Conservation (phyloP, 64 coral and sea anemone species). For the Trachythela sp. region DNA sequence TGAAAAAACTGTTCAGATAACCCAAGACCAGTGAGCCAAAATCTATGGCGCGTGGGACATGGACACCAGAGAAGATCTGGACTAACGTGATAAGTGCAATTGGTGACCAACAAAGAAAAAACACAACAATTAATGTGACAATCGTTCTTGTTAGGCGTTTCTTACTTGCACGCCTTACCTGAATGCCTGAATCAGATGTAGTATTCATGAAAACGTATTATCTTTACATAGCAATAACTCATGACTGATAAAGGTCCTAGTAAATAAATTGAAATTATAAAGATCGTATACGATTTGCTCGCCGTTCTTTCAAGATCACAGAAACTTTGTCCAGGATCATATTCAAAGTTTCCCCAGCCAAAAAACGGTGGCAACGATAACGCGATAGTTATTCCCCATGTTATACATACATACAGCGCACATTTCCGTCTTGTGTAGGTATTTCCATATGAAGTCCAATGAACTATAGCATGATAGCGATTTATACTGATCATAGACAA, state of each 20-base stretch:
- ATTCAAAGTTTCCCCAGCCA: constrained; percentile 61
- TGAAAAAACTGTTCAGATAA: constrained; percentile 51
- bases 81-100: constrained; percentile 61
- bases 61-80: constrained; percentile 1
- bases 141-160: constrained; percentile 47
- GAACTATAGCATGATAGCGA: constrained; percentile 60
- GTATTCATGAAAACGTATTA: background rate
- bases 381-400: constrained; percentile 45
- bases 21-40: constrained; percentile 46
- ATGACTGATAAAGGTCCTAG: constrained; percentile 48
- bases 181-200: background rate
- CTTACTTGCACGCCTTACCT: background rate
- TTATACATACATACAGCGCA: background rate
- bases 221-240: constrained; percentile 56
- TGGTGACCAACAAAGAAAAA: constrained; percentile 46
- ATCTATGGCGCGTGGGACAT: constrained; percentile 41
- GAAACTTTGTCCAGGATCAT: constrained; percentile 56
- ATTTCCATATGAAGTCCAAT: constrained; percentile 46
- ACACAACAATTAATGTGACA: constrained; percentile 38
- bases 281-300: constrained; percentile 54
- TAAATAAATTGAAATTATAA: constrained; percentile 58
- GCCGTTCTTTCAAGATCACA: constrained; percentile 51
- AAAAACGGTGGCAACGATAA: constrained; percentile 57
- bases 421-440: constrained; percentile 32
- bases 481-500: constrained; percentile 58